phyloP scores from a whole-genome alignment of 2,113 vertebrate genomes.

The Gasterosteus aculeatus region DNA sequence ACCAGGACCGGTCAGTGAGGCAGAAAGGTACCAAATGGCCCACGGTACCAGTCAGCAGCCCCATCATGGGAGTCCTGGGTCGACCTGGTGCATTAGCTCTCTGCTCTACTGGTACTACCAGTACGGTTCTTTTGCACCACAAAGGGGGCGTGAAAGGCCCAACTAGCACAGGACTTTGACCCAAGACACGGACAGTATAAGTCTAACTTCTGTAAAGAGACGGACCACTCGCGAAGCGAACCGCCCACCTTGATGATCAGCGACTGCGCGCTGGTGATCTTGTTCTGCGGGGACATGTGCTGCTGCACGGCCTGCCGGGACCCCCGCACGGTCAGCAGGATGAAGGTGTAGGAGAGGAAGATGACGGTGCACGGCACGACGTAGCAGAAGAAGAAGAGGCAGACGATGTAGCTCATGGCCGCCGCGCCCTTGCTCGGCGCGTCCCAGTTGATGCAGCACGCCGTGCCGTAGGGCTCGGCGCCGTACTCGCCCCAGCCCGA shows the following conservation, averaged over 20 bases:
- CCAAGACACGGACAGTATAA: no score
- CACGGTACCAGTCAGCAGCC: no score
- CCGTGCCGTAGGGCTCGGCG: slow-evolving; percentile 87
- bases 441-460: slow-evolving; percentile 88
- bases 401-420: slow-evolving; percentile 85
- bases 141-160: no score
- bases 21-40: no score
- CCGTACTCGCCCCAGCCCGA: slow-evolving; percentile 85
- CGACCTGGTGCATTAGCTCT: no score
- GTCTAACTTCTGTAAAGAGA: no score
- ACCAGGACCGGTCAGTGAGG: no score
- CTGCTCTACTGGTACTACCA: no score
- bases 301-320: slow-evolving; percentile 82
- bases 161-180: no score
- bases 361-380: slow-evolving; percentile 85
- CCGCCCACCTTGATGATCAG: slow-evolving; percentile 80
- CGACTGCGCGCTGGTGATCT: slow-evolving; percentile 75
- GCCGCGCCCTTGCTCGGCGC: slow-evolving; percentile 66
- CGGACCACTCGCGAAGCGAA: no score
- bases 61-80: no score
- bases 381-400: slow-evolving; percentile 89
- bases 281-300: slow-evolving; percentile 79
- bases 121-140: no score
- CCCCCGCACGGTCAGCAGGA: slow-evolving; percentile 81
- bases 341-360: slow-evolving; percentile 83